phyloP scores from a whole-genome alignment of 2,113 vertebrate genomes.

The Ginglymostoma cirratum region DNA sequence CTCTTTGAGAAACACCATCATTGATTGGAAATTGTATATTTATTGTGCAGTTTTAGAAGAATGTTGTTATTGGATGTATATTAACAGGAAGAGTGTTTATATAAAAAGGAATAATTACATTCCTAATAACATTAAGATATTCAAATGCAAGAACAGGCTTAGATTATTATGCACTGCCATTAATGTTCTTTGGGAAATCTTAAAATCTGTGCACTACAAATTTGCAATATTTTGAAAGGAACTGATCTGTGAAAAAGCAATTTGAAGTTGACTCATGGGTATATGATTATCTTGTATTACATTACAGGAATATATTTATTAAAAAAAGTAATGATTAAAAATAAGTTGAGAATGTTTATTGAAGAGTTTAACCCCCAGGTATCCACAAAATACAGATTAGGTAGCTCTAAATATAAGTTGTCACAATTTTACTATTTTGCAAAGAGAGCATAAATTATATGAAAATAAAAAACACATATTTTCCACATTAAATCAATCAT shows the following conservation, averaged over 20 bases:
- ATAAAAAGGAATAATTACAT: neutral
- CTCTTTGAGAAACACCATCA: neutral
- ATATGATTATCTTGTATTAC: neutral
- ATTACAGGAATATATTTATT: neutral
- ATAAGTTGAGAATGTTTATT: neutral
- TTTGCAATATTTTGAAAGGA: neutral
- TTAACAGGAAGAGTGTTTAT: neutral
- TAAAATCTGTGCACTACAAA: neutral
- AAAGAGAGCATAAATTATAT: neutral
- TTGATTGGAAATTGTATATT: neutral
- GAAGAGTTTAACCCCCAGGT: neutral
- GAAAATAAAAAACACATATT: neutral
- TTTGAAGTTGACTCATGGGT: neutral
- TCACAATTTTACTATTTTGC: neutral
- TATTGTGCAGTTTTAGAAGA: neutral
- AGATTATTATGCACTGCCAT: neutral
- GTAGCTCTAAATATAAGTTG: neutral
- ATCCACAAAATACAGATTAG: neutral
- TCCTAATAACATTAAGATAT: neutral
- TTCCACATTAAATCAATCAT: neutral
- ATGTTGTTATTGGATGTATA: neutral
- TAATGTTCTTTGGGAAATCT: neutral
- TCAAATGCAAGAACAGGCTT: neutral
- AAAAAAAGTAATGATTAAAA: neutral
- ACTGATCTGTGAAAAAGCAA: slow-evolving; percentile 1